Base-by-base conservation (phyloP, 2,113 vertebrate genomes). In the Rhinolophus sinicus region DNA sequence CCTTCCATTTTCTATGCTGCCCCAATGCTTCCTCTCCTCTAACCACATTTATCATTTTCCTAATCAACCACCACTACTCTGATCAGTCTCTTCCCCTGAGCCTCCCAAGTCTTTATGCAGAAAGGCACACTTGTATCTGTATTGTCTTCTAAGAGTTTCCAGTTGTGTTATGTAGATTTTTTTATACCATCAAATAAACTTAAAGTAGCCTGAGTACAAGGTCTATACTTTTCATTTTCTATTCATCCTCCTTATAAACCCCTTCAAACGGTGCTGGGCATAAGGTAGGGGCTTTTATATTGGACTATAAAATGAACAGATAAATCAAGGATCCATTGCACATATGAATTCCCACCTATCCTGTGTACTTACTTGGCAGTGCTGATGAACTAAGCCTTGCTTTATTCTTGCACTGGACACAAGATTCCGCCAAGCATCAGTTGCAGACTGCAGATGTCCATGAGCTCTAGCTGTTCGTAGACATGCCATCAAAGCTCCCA, bases 401-500 rank as follows among this genome's bases (percentile, higher is more conserved):
- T 98, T 99, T 95, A 99, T 98, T 38, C 98, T 98, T 1, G 97
- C 97, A 35, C 98, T 95, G 4, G 99, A 99, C 24, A 99, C 98
- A 96, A 99, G 98, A 22, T 98, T 97, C 58, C n/a, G 98, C 98
- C 98, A 99, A 26, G 99, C 87, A 70, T 98, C 98, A 60, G 98
- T 93, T 54, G 98, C 97, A 89, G 99, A 98, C 11, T 98, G 97
- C 69, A 99, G 96, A 18, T 99, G 99, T 47, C 99, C 99, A 3
- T 99, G 99, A 97, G 99, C 99, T 84, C 99, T 98, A 38, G 99
- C 99, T 90, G 99, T 99, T 72, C 99, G 99, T 35, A 99, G 97
- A 96, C 99, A 99, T 0, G 99, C 99, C 99, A 99, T 99, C 94
- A 99, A 96, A 64, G 99, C 99, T 67, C 99, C 99, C 75, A 99